phyloP scores from a whole-genome alignment of 2,797 vertebrate species.

The Sebastes cheni region DNA sequence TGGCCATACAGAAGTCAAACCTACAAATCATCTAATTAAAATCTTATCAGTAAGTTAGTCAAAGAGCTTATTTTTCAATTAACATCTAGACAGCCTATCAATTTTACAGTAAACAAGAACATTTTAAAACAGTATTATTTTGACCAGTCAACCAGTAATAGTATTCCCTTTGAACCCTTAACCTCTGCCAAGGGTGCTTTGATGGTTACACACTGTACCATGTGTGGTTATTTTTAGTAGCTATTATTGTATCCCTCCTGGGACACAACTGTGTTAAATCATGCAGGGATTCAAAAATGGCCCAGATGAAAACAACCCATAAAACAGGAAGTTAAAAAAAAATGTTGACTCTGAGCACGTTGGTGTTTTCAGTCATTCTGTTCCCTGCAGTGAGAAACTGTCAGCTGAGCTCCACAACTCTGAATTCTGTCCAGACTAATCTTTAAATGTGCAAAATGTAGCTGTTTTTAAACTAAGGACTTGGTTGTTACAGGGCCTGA shows the following conservation, averaged over 20 bases:
- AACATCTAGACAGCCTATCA: background rate
- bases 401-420: background rate
- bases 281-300: slow-evolving; percentile 26
- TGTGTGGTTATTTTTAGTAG: slow-evolving; percentile 10
- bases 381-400: background rate
- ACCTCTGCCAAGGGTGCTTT: background rate
- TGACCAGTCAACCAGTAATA: background rate
- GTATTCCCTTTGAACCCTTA: background rate
- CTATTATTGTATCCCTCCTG: slow-evolving; percentile 1
- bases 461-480: background rate
- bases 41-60: background rate
- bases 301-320: background rate
- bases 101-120: background rate
- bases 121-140: background rate
- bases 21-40: background rate
- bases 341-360: background rate
- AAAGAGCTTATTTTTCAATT: background rate
- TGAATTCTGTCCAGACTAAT: background rate
- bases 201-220: background rate
- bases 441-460: slow-evolving; percentile 15
- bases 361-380: background rate
- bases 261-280: slow-evolving; percentile 20
- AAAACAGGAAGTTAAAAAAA: slow-evolving; percentile 2
- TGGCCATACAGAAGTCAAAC: background rate
- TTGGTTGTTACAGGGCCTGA: background rate